phyloP scores from a whole-genome alignment of 2,797 vertebrate species.

The Rhinoraja longicauda region DNA sequence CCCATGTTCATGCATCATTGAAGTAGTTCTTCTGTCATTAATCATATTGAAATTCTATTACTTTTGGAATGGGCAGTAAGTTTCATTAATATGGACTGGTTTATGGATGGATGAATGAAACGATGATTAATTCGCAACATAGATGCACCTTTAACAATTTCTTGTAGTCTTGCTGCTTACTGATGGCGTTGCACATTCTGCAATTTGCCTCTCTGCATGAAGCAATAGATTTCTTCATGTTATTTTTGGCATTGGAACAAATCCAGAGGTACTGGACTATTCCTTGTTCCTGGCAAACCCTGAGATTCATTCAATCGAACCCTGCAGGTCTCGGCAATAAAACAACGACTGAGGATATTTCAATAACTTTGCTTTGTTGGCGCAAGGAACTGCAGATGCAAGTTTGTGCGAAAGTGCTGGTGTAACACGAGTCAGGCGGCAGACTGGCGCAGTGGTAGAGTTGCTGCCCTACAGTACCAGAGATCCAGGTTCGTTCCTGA shows the following conservation, averaged over 20 bases:
- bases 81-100: slow-evolving; percentile 1
- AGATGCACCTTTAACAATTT: not conserved
- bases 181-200: not conserved
- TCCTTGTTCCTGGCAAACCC: not conserved
- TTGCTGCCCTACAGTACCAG: too few species aligned
- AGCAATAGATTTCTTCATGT: not conserved
- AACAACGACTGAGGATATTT: not conserved
- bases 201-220: not conserved
- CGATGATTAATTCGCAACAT: slow-evolving; percentile 25
- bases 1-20: slow-evolving; percentile 7
- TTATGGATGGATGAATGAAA: slow-evolving; percentile 19
- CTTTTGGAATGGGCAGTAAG: not conserved
- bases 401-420: too few species aligned
- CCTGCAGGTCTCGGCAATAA: not conserved
- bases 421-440: too few species aligned
- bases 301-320: not conserved
- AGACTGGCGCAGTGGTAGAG: too few species aligned
- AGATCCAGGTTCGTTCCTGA: too few species aligned
- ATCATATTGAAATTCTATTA: slow-evolving; percentile 32
- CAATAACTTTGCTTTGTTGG: not conserved
- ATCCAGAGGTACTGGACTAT: not conserved
- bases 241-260: not conserved
- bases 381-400: too few species aligned
- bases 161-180: not conserved
- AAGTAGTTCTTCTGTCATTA: not conserved